These are phyloP conservation scores for Chrysomela aeneicollis DNA, from an alignment of 2,888 invertebrate species.

Conservation along the genomic window DNA sequence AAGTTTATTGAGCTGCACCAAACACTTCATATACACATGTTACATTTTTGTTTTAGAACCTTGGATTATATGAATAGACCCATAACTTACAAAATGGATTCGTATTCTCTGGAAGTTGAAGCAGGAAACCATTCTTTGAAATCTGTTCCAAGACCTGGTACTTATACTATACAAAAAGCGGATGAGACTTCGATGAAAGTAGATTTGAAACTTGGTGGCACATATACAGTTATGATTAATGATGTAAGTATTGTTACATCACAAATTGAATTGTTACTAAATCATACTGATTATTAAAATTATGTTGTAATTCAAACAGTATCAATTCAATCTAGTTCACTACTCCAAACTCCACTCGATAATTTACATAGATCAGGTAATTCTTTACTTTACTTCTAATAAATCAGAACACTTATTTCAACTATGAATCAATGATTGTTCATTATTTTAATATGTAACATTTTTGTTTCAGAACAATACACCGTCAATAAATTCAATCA, in stretches of 20 bases:
- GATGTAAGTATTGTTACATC: too few relatives aligned
- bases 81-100: conserved; percentile 24
- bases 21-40: too few relatives aligned
- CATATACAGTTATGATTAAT: conserved; percentile 62
- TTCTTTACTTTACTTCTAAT: too few relatives aligned
- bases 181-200: conserved; percentile 19
- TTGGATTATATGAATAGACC: conserved; percentile 19
- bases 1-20: conserved; percentile 17
- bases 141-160: conserved; percentile 40
- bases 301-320: too few relatives aligned
- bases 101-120: conserved; percentile 11
- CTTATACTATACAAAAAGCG: conserved; percentile 14
- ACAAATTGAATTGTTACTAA: too few relatives aligned
- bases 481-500: neutral
- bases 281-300: too few relatives aligned
- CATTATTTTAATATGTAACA: conserved; percentile 2
- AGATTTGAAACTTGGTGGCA: conserved; percentile 68
- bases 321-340: too few relatives aligned
- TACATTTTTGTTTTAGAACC: conserved; percentile 27
- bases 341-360: too few relatives aligned
- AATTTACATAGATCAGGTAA: too few relatives aligned
- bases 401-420: too few relatives aligned
- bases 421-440: too few relatives aligned
- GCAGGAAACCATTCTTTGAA: conserved; percentile 28
- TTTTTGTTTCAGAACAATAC: conserved; percentile 24